Conservation (phyloP, 2,797 vertebrate species). For the Gastrophryne carolinensis region DNA sequence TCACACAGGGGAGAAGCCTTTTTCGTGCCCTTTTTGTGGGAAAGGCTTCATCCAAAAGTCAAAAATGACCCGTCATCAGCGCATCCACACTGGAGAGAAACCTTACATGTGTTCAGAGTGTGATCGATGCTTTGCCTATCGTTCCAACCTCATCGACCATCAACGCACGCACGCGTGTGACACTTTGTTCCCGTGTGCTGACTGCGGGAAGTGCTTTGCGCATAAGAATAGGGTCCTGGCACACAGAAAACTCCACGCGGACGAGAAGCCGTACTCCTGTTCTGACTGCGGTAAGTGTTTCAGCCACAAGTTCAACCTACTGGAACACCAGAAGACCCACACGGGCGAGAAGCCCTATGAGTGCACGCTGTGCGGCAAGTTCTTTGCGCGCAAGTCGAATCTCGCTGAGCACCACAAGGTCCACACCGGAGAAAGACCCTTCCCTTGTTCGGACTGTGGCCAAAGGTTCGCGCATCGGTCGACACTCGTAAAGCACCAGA, state of each 20-base stretch:
- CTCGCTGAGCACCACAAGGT: conserved; percentile 56
- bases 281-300: background rate
- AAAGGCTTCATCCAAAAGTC: background rate
- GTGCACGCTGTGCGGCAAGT: conserved; percentile 53
- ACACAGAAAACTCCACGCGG: background rate
- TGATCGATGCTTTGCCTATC: background rate
- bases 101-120: background rate
- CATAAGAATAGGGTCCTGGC: conserved; percentile 52
- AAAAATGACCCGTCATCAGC: background rate
- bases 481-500: background rate
- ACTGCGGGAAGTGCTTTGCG: background rate
- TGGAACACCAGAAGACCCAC: background rate
- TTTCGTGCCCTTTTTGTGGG: background rate
- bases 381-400: background rate
- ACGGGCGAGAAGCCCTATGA: conserved; percentile 52
- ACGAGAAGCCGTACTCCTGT: background rate
- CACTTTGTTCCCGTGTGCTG: conserved; percentile 47
- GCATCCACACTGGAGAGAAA: background rate
- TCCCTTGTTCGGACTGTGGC: background rate
- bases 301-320: background rate
- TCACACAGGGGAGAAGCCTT: background rate
- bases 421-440: conserved; percentile 57
- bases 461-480: conserved; percentile 50
- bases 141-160: background rate
- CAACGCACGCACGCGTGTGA: conserved; percentile 53